Conservation (phyloP, 2,888 invertebrate genomes). For the Stenodera caucasica region DNA sequence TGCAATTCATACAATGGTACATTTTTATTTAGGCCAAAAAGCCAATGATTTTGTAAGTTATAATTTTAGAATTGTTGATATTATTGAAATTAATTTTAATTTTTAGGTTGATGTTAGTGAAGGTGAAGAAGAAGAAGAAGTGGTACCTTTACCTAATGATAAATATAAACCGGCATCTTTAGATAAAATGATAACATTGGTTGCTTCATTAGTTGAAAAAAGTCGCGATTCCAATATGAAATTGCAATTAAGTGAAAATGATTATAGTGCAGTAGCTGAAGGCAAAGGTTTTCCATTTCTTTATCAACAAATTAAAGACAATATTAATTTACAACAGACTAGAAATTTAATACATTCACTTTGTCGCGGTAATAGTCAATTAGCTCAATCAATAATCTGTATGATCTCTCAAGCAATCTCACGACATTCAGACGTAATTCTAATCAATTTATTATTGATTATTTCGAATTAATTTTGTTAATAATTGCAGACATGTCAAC, state of each 20-base stretch:
- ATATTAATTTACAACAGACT: slow-evolving; percentile 89
- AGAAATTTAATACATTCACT: slow-evolving; percentile 88
- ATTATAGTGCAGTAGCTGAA: slow-evolving; percentile 80
- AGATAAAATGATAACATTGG: slow-evolving; percentile 93
- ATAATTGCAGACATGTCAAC: slow-evolving; percentile 71
- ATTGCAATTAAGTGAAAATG: slow-evolving; percentile 74
- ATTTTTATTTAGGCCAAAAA: slow-evolving; percentile 89
- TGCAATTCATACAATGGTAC: slow-evolving; percentile 87
- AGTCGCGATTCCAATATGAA: slow-evolving; percentile 77
- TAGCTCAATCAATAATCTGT: slow-evolving; percentile 85
- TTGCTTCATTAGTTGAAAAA: slow-evolving; percentile 85
- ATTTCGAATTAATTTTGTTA: slow-evolving; percentile 7
- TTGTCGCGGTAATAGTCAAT: slow-evolving; percentile 86
- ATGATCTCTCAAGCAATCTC: slow-evolving; percentile 91
- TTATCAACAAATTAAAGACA: slow-evolving; percentile 93
- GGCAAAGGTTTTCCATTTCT: slow-evolving; percentile 93
- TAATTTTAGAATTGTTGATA: not conserved
- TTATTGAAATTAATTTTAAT: slow-evolving; percentile 1
- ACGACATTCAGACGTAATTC: slow-evolving; percentile 79
- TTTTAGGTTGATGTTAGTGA: slow-evolving; percentile 66
- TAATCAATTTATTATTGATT: slow-evolving; percentile 5
- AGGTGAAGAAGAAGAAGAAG: slow-evolving; percentile 71
- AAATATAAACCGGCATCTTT: slow-evolving; percentile 88
- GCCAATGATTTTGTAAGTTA: slow-evolving; percentile 68
- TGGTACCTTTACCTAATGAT: slow-evolving; percentile 65